A percentile compares a stretch with the other conserved stretches of the same genome.
Evolutionary conservation across 2,113 vertebrate species (phyloP).

Genomic region (Pithys albifrons): DNA sequence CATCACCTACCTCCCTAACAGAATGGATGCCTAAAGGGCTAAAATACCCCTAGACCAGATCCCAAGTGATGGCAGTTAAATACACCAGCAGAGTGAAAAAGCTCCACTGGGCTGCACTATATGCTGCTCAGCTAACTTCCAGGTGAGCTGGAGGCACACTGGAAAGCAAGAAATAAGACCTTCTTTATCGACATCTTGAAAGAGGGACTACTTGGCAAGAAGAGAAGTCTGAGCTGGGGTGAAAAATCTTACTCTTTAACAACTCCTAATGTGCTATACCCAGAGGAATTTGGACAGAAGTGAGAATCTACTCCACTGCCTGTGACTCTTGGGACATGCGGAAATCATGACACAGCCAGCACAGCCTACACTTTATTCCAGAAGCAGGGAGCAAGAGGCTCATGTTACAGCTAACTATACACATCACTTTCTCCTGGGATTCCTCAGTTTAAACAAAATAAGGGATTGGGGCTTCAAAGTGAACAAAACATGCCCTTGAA

Average conservation of each 20-base stretch:
- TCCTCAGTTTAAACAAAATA: not conserved
- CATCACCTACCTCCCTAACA: not conserved
- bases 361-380: not conserved
- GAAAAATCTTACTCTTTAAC: not conserved
- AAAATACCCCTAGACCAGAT: not conserved
- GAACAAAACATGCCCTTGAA: not conserved
- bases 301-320: not conserved
- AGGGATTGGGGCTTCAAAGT: not conserved
- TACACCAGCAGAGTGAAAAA: not conserved
- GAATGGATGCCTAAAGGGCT: not conserved
- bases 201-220: not conserved
- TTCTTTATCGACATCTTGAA: not conserved
- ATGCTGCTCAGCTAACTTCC: not conserved
- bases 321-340: fast-evolving
- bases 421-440: not conserved
- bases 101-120: not conserved
- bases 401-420: not conserved
- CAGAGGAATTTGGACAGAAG: not conserved
- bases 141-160: fast-evolving
- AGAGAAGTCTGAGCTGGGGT: not conserved
- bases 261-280: not conserved
- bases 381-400: not conserved
- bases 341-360: not conserved
- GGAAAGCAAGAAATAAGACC: not conserved
- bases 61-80: not conserved